Percentiles rank a stretch among this genome's conserved stretches.
Conservation (phyloP, 1,140 invertebrate species). For the Plodia interpunctella region DNA sequence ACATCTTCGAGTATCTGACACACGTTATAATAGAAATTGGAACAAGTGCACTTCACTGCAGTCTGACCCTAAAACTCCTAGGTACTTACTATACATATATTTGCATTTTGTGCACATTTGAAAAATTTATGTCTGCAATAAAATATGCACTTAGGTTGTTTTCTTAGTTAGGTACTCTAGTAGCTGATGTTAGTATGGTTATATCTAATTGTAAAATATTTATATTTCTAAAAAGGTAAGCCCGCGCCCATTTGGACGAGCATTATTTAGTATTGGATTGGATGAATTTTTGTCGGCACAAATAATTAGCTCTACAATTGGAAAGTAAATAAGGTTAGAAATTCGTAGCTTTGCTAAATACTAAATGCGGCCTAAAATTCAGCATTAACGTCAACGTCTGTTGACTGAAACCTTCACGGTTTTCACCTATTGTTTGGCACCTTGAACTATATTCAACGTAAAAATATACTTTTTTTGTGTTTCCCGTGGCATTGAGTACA, state of each 20-base stretch:
- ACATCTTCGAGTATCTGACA: constrained; percentile 9
- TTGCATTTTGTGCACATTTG: background rate
- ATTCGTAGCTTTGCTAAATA: no score
- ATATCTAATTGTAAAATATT: no score
- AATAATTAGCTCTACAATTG: no score
- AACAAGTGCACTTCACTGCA: background rate
- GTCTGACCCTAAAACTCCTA: background rate
- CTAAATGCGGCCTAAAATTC: constrained; percentile 2
- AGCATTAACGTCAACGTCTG: constrained; percentile 2
- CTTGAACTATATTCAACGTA: constrained; percentile 13
- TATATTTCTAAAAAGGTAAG: no score
- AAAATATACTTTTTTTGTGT: background rate
- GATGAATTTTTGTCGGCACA: no score
- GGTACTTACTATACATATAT: constrained; percentile 1
- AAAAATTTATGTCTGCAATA: background rate
- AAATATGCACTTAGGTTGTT: background rate
- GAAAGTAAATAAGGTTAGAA: no score
- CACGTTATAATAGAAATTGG: background rate
- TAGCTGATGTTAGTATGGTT: no score
- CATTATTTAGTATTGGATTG: no score
- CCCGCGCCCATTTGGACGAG: no score
- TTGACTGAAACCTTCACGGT: constrained; percentile 17
- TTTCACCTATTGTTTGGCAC: constrained; percentile 14
- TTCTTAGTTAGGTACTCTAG: no score
- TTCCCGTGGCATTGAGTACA: background rate